Evolutionary conservation across 2,797 vertebrate genomes (phyloP).

Genomic region (Zalophus californianus): DNA sequence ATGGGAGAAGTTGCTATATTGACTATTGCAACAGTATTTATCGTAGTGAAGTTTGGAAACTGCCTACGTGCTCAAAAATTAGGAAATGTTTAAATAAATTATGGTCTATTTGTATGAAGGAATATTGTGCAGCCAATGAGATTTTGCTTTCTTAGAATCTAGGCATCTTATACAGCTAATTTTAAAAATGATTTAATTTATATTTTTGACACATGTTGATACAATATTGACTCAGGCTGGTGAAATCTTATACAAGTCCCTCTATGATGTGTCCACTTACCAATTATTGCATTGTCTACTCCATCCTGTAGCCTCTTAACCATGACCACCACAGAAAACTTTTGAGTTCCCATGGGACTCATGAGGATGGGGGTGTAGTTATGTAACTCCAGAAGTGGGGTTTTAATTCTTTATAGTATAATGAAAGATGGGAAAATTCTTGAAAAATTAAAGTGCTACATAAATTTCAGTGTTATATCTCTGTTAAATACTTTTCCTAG

Average conservation of each 20-base stretch:
- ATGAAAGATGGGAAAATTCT: background rate
- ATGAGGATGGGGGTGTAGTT: background rate
- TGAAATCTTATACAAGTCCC: background rate
- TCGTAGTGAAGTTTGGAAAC: background rate
- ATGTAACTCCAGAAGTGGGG: background rate
- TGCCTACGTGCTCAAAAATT: background rate
- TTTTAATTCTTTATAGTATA: background rate
- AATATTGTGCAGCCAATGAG: background rate
- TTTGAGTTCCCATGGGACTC: background rate
- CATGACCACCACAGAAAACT: background rate
- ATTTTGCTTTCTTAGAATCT: conserved; percentile 19
- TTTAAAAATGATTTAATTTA: background rate
- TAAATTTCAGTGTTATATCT: background rate
- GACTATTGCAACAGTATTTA: background rate
- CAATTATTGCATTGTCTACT: background rate
- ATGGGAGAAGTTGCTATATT: conserved; percentile 10
- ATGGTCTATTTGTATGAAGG: background rate
- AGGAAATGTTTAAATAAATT: conserved; percentile 1
- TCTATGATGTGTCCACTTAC: background rate
- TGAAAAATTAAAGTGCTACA: background rate
- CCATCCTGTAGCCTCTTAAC: background rate
- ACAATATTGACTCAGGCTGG: background rate
- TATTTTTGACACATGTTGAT: conserved; percentile 15
- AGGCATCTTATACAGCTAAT: background rate
- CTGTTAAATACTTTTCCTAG: conserved; percentile 8